Conservation (phyloP, 2,888 invertebrate species). For the Tineola bisselliella region DNA sequence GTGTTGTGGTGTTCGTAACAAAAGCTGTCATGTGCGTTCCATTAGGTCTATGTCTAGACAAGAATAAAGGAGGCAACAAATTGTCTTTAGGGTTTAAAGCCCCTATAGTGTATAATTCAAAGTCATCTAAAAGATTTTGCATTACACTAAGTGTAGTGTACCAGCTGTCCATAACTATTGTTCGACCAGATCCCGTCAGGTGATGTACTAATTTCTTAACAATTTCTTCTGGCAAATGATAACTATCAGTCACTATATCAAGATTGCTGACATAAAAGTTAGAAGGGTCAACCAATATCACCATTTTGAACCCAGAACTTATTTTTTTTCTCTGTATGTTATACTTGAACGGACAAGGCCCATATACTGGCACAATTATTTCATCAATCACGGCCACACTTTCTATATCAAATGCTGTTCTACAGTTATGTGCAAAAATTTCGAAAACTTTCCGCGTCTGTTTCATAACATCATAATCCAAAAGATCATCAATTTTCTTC, state of each 20-base stretch:
- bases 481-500: constrained; percentile 30
- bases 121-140: constrained; percentile 33
- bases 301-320: constrained; percentile 48
- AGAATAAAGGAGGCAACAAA: constrained; percentile 46
- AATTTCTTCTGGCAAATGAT: constrained; percentile 39
- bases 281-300: constrained; percentile 44
- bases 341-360: constrained; percentile 55
- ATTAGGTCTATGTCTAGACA: constrained; percentile 36
- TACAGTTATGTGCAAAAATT: constrained; percentile 54
- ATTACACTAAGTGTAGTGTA: constrained; percentile 39
- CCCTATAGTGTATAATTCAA: constrained; percentile 38
- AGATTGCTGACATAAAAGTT: constrained; percentile 54
- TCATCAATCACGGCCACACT: constrained; percentile 50
- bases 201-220: constrained; percentile 45
- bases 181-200: constrained; percentile 39
- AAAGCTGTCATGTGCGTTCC: constrained; percentile 42
- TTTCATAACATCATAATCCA: constrained; percentile 45
- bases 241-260: constrained; percentile 50
- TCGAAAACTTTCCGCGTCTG: constrained; percentile 54
- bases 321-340: constrained; percentile 44
- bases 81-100: constrained; percentile 39
- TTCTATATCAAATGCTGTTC: constrained; percentile 39
- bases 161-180: constrained; percentile 51
- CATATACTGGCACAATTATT: constrained; percentile 47
- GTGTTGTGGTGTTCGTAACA: constrained; percentile 33